Base-by-base conservation (phyloP, 1,140 invertebrate species). In the Galleria mellonella region DNA sequence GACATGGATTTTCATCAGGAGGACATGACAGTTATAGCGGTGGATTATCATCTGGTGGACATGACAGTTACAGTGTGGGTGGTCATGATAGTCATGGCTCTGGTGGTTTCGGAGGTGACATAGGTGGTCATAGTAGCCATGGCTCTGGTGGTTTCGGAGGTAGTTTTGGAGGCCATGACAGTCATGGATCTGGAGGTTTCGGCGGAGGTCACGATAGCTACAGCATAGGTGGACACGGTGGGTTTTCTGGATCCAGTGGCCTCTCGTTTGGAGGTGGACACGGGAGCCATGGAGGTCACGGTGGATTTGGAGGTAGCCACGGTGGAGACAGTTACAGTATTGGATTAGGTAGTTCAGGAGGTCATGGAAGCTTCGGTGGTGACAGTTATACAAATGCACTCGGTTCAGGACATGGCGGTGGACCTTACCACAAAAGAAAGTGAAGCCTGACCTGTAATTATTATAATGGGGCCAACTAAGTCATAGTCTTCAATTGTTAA, bases 361-460 rank as follows among this genome's bases (percentile, higher is more conserved):
- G 33, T 12, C 35, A 37, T 17, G 48, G 60, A 7, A 51, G 48
- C 30, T 64, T 64, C 11, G 75, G 61, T 10, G 61, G 72, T 11
- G 76, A 81, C 32, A 81, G 76, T 35, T 81, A 81, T 50, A 77
- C 73, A 6, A 81, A 69, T 42, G 76, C 76, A 8, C 55, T 81
- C 46, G 48, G 61, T 6, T 52, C 69, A 6, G 69, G 65, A 7
- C 74, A 83, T 51, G 79, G 79, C 4, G 79, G 79, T 13, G 79
- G 79, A 0, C 77, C 81, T n/a, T 84, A 84, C 47, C 77, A 78
- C 29, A 78, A 73, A 55, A 62, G 63, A 51, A 76, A 76, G 56
- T 76, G 58, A 62, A 47, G 23, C 44, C 47, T 43, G 44, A 43
- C 10, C 35, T 33, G 13, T 12, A 33, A n/a, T 42, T 32, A 43